Percentiles rank a stretch among this genome's conserved stretches.
Conservation (phyloP, 2,113 vertebrate species). For the Dasyornis broadbenti region DNA sequence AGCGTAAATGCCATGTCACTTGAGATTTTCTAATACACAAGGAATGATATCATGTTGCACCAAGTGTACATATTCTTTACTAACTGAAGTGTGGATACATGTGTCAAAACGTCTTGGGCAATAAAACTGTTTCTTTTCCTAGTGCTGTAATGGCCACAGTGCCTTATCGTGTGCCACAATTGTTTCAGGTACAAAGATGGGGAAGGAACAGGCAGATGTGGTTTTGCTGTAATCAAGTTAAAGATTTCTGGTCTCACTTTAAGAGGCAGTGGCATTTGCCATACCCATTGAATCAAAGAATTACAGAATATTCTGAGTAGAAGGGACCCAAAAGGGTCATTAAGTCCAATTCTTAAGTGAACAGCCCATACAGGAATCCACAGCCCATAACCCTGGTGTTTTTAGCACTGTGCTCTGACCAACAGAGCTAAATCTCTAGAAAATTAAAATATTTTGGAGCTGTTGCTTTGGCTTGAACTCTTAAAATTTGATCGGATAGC, state of each 20-base stretch:
- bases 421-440: neutral
- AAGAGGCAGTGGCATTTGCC: neutral
- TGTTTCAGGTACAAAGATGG: neutral
- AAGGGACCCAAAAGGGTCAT: neutral
- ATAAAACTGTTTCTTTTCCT: neutral
- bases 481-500: neutral
- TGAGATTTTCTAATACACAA: neutral
- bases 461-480: neutral
- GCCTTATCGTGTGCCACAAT: neutral
- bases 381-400: neutral
- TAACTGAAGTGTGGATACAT: neutral
- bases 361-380: accelerated
- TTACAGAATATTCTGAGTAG: neutral
- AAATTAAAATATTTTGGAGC: neutral
- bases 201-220: neutral
- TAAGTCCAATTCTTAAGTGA: neutral
- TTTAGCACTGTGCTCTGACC: neutral
- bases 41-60: neutral
- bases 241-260: neutral
- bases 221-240: neutral
- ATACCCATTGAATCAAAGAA: accelerated
- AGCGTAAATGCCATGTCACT: neutral
- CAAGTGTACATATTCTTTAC: neutral
- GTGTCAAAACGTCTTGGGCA: neutral
- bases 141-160: neutral